These are phyloP conservation scores for Xiphias gladius DNA, from an alignment of 2,113 vertebrate genomes.

Conservation along the genomic window DNA sequence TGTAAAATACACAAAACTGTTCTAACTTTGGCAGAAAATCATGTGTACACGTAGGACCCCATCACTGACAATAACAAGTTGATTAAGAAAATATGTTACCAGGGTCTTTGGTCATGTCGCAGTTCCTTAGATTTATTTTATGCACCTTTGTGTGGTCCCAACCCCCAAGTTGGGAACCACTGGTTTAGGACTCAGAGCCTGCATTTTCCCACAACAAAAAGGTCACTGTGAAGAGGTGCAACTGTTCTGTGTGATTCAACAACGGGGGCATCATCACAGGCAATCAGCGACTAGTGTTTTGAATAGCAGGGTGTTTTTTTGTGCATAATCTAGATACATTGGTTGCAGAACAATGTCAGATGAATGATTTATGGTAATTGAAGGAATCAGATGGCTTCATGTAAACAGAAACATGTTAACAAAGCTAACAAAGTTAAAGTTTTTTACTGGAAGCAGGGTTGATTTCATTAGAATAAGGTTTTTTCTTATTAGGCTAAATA, in stretches of 20 bases:
- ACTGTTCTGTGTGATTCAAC: slow-evolving; percentile 31
- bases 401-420: background rate
- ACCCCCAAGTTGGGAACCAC: too few relatives aligned
- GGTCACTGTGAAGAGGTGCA: too few relatives aligned
- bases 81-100: too few relatives aligned
- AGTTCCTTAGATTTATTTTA: too few relatives aligned
- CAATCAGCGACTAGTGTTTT: background rate
- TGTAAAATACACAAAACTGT: too few relatives aligned
- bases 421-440: background rate
- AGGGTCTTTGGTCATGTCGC: too few relatives aligned
- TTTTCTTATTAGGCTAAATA: slow-evolving; percentile 19
- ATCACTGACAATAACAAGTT: too few relatives aligned
- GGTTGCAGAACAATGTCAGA: background rate
- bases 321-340: background rate
- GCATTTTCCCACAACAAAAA: slow-evolving; percentile 18
- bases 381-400: background rate
- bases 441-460: background rate
- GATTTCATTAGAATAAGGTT: background rate
- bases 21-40: too few relatives aligned
- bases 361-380: background rate
- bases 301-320: background rate
- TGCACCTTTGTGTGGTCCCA: too few relatives aligned
- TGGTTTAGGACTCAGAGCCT: background rate
- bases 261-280: background rate
- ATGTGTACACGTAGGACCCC: too few relatives aligned